A percentile compares a stretch with the other conserved stretches of the same genome.
phyloP scores from a whole-genome alignment of 2,113 vertebrate genomes.

The Puntigrus tetrazona region DNA sequence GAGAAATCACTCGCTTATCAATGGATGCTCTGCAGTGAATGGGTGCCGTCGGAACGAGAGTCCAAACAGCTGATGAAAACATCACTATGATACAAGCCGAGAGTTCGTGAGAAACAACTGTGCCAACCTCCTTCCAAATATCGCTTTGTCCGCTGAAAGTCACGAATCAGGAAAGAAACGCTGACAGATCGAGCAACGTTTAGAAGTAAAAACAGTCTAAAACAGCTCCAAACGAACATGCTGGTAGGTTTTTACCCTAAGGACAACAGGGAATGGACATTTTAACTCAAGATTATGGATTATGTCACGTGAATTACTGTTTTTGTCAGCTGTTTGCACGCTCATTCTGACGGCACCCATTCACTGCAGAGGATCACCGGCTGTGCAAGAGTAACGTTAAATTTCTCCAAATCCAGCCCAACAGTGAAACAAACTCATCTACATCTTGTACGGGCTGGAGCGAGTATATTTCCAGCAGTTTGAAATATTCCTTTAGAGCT shows the following conservation, averaged over 20 bases:
- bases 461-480: background rate
- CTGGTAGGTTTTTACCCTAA: background rate
- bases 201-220: background rate
- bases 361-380: no score
- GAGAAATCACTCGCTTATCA: background rate
- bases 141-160: background rate
- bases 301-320: background rate
- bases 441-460: background rate
- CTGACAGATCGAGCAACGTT: background rate
- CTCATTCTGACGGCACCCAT: background rate
- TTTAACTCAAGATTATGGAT: background rate
- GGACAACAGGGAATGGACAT: background rate
- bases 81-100: background rate
- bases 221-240: background rate
- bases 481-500: background rate
- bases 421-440: no score
- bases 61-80: background rate
- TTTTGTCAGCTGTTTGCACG: background rate
- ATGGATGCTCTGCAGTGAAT: background rate
- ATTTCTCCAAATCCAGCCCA: no score
- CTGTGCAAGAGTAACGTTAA: no score
- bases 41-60: background rate
- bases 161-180: background rate
- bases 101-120: no score
- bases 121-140: background rate